These are phyloP conservation scores for Ganaspis brasiliensis DNA, from an alignment of 2,888 invertebrate species.

Conservation along the genomic window DNA sequence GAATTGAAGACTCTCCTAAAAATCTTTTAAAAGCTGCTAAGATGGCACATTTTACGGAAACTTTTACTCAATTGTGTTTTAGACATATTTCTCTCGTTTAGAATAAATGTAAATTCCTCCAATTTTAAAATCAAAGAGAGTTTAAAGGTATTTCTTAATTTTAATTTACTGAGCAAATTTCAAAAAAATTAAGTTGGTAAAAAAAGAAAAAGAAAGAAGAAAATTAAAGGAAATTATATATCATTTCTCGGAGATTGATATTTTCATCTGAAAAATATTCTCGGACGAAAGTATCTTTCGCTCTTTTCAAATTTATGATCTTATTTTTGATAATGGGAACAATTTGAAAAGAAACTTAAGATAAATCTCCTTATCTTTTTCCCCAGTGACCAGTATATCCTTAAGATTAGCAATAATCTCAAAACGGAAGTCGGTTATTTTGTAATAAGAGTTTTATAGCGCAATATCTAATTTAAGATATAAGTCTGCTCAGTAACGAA, in stretches of 20 bases:
- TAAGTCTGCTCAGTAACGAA: neutral
- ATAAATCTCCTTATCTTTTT: neutral
- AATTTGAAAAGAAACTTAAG: neutral
- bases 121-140: too few species aligned
- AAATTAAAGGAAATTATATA: too few species aligned
- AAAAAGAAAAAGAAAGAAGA: too few species aligned
- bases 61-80: neutral
- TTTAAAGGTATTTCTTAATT: too few species aligned
- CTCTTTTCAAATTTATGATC: neutral
- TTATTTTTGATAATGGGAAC: neutral
- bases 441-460: neutral
- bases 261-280: too few species aligned
- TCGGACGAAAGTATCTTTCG: too few species aligned
- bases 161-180: too few species aligned
- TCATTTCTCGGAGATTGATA: too few species aligned
- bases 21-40: constrained; percentile 6
- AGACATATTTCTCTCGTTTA: neutral
- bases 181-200: too few species aligned
- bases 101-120: neutral
- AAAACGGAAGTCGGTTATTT: neutral
- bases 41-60: neutral
- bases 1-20: constrained; percentile 8
- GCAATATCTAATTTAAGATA: constrained; percentile 3
- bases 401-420: neutral
- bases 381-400: neutral